Evolutionary conservation across 1,140 invertebrate species (phyloP).

Genomic region (Trichogramma pretiosum): DNA sequence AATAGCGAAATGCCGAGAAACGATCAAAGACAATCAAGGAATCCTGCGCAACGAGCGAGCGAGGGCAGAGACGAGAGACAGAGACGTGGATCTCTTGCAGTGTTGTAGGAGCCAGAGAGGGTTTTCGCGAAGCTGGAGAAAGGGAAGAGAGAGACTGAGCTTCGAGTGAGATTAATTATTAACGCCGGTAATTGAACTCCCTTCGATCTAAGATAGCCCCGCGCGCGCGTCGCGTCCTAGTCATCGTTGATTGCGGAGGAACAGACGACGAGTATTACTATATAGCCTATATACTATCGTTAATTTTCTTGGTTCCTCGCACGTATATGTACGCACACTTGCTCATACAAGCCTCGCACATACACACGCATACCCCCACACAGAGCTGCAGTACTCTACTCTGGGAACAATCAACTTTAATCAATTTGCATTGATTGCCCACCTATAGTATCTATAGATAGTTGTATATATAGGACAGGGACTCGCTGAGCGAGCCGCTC

Average conservation of each 20-base stretch:
- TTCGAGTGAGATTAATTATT: conserved; percentile 34
- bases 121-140: conserved; percentile 14
- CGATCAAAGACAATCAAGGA: no score
- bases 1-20: no score
- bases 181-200: conserved; percentile 37
- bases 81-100: conserved; percentile 32
- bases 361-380: no score
- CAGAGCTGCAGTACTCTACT: no score
- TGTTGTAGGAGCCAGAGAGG: conserved; percentile 27
- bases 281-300: no score
- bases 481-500: no score
- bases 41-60: not conserved
- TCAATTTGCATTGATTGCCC: not conserved
- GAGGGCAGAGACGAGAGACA: conserved; percentile 18
- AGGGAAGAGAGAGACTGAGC: conserved; percentile 15
- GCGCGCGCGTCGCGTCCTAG: conserved; percentile 2
- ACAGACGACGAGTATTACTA: no score
- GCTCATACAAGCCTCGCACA: no score
- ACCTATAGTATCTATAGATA: no score
- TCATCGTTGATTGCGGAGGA: not conserved
- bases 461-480: no score
- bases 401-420: conserved; percentile 1
- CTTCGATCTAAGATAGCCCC: conserved; percentile 37
- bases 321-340: no score
- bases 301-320: not conserved